Base-by-base conservation (phyloP, 2,113 vertebrate genomes). In the Calonectris borealis region DNA sequence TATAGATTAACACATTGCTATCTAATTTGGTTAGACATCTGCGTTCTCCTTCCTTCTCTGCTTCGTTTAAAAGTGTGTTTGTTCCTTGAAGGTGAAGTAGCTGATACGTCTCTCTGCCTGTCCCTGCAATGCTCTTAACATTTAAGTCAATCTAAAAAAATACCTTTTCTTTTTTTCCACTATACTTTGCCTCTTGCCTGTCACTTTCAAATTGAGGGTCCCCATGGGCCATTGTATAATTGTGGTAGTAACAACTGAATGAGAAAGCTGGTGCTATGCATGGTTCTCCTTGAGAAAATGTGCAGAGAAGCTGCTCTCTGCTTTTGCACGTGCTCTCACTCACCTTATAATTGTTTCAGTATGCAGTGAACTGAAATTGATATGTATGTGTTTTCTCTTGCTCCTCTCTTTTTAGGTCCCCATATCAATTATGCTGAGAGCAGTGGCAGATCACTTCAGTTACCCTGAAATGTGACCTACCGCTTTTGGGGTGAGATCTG, bases 371-470 rank as follows among this genome's bases (percentile, higher is more conserved):
- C 60, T 77, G 10, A 66, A 72, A 42, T 31, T 62, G 49, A 70
- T 32, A 29, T 1, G 11, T 36, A 2, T 51, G 34, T 80, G 42
- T 73, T 93, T 72, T 94, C 54, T 95, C 61, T 80, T 81, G 32
- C 38, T 87, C 16, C 64, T 86, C 64, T 90, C 46, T 68, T 60
- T 94, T 79, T 85, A 95, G 96, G 42, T 93, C 42, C 13, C 48
- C 25, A 1, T 49, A 25, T 49, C 3, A 16, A 7, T 68, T 88
- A 27, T 57, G 55, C 77, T 94, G 83, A 70, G 93, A 60, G 71
- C 34, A 29, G 21, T 46, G 36, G 42, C 80, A 73, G 46, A 51
- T 82, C 49, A 11, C 14, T n/a, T 84, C 58, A 16, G 4, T 91
- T 51, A 57, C 25, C 42, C 19, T 80, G 62, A 81, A 80, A 69